Evolutionary conservation across 1,140 invertebrate genomes (phyloP).

Genomic region (Drosophila navojoa): DNA sequence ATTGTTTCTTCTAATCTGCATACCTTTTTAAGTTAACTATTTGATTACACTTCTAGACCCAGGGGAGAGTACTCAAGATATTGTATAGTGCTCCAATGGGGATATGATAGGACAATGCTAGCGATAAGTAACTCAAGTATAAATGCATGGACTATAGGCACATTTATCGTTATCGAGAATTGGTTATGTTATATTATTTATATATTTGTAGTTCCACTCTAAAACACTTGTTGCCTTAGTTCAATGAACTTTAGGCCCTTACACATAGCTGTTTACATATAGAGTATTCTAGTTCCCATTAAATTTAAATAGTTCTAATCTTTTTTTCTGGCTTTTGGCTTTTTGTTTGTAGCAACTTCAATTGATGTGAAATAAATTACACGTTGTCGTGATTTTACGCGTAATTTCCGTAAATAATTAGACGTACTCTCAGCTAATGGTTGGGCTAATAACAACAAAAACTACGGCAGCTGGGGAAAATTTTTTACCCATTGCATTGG

Average conservation of each 20-base stretch:
- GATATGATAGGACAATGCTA: no score
- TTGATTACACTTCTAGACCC: no score
- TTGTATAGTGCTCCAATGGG: no score
- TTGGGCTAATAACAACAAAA: constrained; percentile 24
- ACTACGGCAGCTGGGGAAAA: constrained; percentile 5
- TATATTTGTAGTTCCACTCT: not conserved
- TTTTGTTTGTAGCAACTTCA: constrained; percentile 44
- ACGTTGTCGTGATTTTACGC: constrained; percentile 74
- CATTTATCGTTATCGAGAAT: no score
- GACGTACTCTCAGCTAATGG: constrained; percentile 40
- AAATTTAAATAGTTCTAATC: not conserved
- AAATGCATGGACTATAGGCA: no score
- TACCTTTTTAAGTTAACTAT: not conserved
- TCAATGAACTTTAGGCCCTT: not conserved
- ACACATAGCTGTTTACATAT: not conserved
- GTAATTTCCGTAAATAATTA: constrained; percentile 82
- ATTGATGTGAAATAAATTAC: constrained; percentile 78
- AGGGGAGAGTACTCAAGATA: no score
- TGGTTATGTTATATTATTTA: no score
- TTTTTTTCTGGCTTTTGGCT: constrained; percentile 6
- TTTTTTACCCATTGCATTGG: constrained; percentile 32
- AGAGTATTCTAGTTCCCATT: not conserved
- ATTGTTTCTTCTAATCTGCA: not conserved
- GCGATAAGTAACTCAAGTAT: no score
- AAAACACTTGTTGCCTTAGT: not conserved